These are phyloP conservation scores for Phyllostomus discolor DNA, from an alignment of 2,113 vertebrate species.

Conservation along the genomic window DNA sequence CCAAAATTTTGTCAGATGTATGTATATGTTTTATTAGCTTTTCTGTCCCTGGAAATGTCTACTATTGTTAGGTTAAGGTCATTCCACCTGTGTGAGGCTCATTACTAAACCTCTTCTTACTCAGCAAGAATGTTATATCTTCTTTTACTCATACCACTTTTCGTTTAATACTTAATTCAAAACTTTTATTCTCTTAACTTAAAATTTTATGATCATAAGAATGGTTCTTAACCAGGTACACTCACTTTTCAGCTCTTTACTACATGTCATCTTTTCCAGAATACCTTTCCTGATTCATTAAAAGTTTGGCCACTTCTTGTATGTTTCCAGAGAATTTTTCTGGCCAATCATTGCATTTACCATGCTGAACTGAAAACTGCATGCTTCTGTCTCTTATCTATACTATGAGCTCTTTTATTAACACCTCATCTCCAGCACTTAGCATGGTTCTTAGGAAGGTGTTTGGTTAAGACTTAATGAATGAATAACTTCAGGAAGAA, in stretches of 20 bases:
- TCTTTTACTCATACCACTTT: constrained; percentile 22
- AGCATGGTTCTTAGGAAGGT: background rate
- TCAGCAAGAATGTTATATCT: background rate
- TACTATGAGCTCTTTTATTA: background rate
- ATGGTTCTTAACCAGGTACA: constrained; percentile 2
- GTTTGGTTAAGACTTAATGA: background rate
- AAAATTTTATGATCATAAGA: background rate
- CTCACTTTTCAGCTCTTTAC: background rate
- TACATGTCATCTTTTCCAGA: background rate
- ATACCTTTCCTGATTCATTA: background rate
- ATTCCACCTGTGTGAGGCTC: background rate
- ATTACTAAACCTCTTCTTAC: background rate
- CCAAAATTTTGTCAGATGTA: background rate
- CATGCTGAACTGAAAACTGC: background rate
- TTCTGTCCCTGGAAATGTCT: background rate
- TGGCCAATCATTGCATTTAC: background rate
- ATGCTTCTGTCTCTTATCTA: background rate
- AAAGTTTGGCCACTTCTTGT: background rate
- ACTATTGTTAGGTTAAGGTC: background rate
- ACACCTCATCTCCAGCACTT: background rate
- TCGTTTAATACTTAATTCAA: constrained; percentile 1
- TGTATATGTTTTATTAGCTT: background rate
- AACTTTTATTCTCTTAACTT: constrained; percentile 19
- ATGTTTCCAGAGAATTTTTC: background rate
- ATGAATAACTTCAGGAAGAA: background rate